Evolutionary conservation across 92 coral and sea anemone species (phyloP), one percentile per base, ranked within the genome.

Genomic region (Porites cylindrica): DNA sequence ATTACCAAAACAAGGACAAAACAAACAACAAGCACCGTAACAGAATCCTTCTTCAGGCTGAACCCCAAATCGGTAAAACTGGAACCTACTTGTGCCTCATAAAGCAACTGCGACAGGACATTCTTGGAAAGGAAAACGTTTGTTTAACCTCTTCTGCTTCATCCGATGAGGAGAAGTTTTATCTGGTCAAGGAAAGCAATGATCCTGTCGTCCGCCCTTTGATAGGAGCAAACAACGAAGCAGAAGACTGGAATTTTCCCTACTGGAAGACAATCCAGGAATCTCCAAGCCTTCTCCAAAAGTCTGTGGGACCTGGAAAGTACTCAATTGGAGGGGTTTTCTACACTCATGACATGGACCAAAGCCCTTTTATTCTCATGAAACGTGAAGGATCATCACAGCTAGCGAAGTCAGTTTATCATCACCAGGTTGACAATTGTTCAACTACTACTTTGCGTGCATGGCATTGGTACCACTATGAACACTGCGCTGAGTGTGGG

Each of bases 21-120:
- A 0, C 10, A 10, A 47, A 8, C 20, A 43, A 51, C 14, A 78
- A 6, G 38, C 85, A 78, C 78, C 11, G 4, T 19, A 86, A 86
- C 78, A 56, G 90, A 86, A 69, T 86, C 59, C 67, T 86, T 32
- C 80, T 86, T 23, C 90, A 86, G 43, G 90, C 90, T 8, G 90
- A 86, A 51, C 90, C 90, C 18, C 90, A 87, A 80, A 87, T 87
- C 19, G 91, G 91, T 32, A 87, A 87, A 61, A 87, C 91, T 4
- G 91, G 86, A 9, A 47, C 91, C 7, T 87, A 87, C 51, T 54
- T 87, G 32, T 87, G 82, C 66, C 91, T 87, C 0, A 81, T 87
- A 77, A 43, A 61, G 3, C 60, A 54, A 0, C 14, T 54, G 0
- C 0, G 60, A 54, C 16, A 54, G 2, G 60, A 10, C 60, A 54